Evolutionary conservation across 2,888 invertebrate genomes (phyloP), one percentile per base, ranked within the genome.

Genomic region (Nomada fucata): DNA sequence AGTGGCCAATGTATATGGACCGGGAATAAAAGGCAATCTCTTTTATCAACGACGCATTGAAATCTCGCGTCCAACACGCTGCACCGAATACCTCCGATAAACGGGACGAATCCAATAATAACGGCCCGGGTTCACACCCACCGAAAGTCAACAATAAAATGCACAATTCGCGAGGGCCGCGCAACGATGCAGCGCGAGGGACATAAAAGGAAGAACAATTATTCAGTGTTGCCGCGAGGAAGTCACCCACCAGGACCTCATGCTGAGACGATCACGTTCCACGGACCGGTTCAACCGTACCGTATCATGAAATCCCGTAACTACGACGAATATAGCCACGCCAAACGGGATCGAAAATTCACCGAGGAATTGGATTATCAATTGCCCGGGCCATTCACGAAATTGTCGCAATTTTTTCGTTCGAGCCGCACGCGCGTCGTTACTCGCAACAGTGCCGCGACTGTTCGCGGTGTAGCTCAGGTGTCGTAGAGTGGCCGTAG

Each of bases 311-410:
- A 70, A 72, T 76, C 70, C 65, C 15, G 57, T 74, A 69, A 75
- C 69, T 57, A 60, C 85, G 20, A 78, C 77, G 77, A 79, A 72
- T 65, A 60, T 55, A 36, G 53, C 60, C 52, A 18, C 53, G 63
- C 26, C 57, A 52, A 77, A 84, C 82, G 72, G 72, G 73, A 84
- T 82, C 80, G 71, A 78, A 84, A 71, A 80, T 71, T 80, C 68
- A 63, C 47, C 57, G 60, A 79, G 78, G 81, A 88, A 88, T 86
- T 82, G 83, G 76, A 88, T 88, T 85, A 88, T 88, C 85, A 84
- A 87, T 88, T 88, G 79, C 76, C 44, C 53, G 20, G 50, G 7
- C 29, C 18, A 15, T 36, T 10, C 59, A 5, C 0, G 18, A 36
- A 44, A 63, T 63, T 23, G 42, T 23, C 47, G 4, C 63, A 5